Evolutionary conservation across 1,140 invertebrate genomes (phyloP), one percentile per base, ranked within the genome.

Genomic region (Drosophila lacteicornis): DNA sequence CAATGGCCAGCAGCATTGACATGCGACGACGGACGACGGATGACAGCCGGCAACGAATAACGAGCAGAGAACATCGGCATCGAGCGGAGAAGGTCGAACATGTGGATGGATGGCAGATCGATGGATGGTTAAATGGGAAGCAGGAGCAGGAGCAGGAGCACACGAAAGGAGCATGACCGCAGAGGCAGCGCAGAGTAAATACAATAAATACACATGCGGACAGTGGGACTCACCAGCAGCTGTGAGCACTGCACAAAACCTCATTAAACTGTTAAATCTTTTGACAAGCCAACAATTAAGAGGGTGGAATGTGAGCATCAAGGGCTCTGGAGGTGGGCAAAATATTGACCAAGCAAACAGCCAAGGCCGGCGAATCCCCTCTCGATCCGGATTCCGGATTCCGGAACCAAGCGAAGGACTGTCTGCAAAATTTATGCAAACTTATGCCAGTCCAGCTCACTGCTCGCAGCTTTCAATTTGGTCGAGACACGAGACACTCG

Each of bases 251-350:
- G 84, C 61, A 38, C 47, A 79, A 86, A 87, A 88, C 84, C 84
- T 90, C 84, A 88, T 88, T 88, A 88, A 88, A 90, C 81, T 88
- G 85, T 90, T 88, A 90, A 90, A 81, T 80, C 84, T 90, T 88
- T 79, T 90, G 85, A 80, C 84, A 88, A 67, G 25, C 58, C 46
- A 45, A 66, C 68, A 63, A 58, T 66, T 67, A 40, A 73, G 68
- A 25, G 75, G 77, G 66, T 79, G 79, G 71, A 70, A 75, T 80
- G 66, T 75, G 69, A 59, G 80, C 63, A 65, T 73, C 79, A 67
- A 82, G 40, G 33, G 11, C 25, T 8, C 33, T 8, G 17, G 36
- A 42, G 50, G 51, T 17, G 61, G 61, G 36, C 27, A 55, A 56
- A 80, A 70, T 88, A 88, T 88, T 88, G 85, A 88, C 80, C 84